These are phyloP conservation scores for Norana najaformis DNA, from an alignment of 2,888 invertebrate species.

Conservation along the genomic window DNA sequence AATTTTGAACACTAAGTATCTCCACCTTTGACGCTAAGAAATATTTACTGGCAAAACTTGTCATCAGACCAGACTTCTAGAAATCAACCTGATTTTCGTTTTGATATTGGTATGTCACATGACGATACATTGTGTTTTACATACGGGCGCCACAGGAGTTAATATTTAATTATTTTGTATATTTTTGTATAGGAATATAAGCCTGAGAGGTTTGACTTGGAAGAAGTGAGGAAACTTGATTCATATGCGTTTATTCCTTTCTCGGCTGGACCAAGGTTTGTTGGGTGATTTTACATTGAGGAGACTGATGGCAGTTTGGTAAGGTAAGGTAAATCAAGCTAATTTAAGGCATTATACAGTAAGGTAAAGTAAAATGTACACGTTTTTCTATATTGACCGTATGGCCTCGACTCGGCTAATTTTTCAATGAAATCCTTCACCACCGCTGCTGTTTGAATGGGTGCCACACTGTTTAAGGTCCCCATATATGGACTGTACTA, in stretches of 20 bases:
- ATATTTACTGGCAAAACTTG: background rate
- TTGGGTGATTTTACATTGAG: background rate
- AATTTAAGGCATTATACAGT: background rate
- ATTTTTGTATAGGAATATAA: slow-evolving; percentile 41
- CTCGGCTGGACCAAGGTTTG: slow-evolving; percentile 52
- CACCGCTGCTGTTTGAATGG: too few species aligned
- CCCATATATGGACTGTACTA: too few species aligned
- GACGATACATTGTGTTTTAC: background rate
- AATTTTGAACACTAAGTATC: background rate
- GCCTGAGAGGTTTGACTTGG: slow-evolving; percentile 49
- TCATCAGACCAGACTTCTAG: background rate
- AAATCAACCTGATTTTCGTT: background rate
- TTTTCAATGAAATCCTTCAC: too few species aligned
- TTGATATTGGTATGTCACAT: background rate
- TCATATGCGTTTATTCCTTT: slow-evolving; percentile 51
- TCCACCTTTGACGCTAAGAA: background rate
- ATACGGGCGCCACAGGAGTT: background rate
- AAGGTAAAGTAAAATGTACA: too few species aligned
- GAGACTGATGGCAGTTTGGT: background rate
- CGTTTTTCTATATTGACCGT: too few species aligned
- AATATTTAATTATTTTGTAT: background rate
- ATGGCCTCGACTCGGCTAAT: too few species aligned
- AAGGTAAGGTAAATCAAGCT: background rate
- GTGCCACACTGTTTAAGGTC: too few species aligned
- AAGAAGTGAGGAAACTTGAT: slow-evolving; percentile 47